Evolutionary conservation across 2,888 invertebrate species (phyloP).

Genomic region (Anodontia alba): DNA sequence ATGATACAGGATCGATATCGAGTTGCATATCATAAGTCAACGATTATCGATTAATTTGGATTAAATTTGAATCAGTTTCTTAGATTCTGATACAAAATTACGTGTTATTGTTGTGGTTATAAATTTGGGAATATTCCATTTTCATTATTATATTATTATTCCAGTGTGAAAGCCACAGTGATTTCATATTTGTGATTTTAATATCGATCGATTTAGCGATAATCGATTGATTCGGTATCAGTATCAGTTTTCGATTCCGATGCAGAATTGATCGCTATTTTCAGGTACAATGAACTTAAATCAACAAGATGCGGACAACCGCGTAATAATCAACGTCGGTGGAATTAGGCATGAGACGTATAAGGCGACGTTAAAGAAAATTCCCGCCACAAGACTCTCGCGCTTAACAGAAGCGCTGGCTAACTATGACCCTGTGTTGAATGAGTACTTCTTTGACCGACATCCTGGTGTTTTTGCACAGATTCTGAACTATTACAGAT

Average conservation of each 20-base stretch:
- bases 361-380: slow-evolving; percentile 94
- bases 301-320: slow-evolving; percentile 89
- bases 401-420: slow-evolving; percentile 98
- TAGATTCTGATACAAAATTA: not conserved
- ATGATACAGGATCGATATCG: not conserved
- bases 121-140: too few relatives aligned
- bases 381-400: slow-evolving; percentile 97
- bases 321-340: slow-evolving; percentile 99
- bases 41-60: not conserved
- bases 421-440: slow-evolving; percentile 99
- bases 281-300: slow-evolving; percentile 24
- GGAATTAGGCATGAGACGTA: slow-evolving; percentile 96
- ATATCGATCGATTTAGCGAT: not conserved
- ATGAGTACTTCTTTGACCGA: slow-evolving; percentile 99
- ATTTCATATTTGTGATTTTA: too few relatives aligned
- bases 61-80: not conserved
- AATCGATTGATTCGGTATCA: too few relatives aligned
- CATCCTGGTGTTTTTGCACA: slow-evolving; percentile 99
- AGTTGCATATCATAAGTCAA: not conserved
- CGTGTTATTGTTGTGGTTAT: not conserved
- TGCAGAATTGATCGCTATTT: not conserved
- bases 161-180: too few relatives aligned
- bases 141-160: too few relatives aligned
- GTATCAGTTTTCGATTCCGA: not conserved
- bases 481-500: slow-evolving; percentile 97